Conservation (phyloP, 2,113 vertebrate species). For the Oplegnathus fasciatus region DNA sequence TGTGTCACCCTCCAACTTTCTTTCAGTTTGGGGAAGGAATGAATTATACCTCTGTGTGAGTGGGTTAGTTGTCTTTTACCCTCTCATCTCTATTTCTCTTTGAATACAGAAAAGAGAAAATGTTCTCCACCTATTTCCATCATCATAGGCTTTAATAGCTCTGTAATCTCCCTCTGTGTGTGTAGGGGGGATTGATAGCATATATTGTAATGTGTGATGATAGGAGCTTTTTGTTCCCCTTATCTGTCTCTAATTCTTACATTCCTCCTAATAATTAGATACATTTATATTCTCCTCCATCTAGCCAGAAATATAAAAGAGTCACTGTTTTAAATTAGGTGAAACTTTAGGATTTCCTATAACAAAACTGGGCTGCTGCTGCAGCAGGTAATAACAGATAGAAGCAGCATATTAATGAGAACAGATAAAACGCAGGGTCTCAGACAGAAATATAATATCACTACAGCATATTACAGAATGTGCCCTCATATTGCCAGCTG, state of each 20-base stretch:
- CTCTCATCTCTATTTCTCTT: not conserved
- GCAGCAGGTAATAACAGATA: not conserved
- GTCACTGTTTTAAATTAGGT: not conserved
- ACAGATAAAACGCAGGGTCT: not conserved
- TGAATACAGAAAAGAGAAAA: not conserved
- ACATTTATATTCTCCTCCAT: not conserved
- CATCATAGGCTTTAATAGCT: not conserved
- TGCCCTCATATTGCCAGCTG: too few relatives aligned
- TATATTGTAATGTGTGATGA: not conserved
- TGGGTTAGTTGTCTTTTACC: not conserved
- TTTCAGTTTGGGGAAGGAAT: not conserved
- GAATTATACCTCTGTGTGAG: not conserved
- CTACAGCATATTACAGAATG: not conserved
- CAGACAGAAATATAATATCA: not conserved
- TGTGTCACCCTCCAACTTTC: not conserved
- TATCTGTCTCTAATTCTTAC: not conserved
- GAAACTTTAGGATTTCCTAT: not conserved
- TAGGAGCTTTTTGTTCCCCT: not conserved
- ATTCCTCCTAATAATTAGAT: not conserved
- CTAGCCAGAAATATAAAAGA: not conserved
- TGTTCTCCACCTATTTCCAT: not conserved
- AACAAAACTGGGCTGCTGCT: not conserved
- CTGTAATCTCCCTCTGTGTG: not conserved
- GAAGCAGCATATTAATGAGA: not conserved
- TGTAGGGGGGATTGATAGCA: not conserved